Evolutionary conservation across 2,888 invertebrate genomes (phyloP).

Genomic region (Trypoxylon attenuatum): DNA sequence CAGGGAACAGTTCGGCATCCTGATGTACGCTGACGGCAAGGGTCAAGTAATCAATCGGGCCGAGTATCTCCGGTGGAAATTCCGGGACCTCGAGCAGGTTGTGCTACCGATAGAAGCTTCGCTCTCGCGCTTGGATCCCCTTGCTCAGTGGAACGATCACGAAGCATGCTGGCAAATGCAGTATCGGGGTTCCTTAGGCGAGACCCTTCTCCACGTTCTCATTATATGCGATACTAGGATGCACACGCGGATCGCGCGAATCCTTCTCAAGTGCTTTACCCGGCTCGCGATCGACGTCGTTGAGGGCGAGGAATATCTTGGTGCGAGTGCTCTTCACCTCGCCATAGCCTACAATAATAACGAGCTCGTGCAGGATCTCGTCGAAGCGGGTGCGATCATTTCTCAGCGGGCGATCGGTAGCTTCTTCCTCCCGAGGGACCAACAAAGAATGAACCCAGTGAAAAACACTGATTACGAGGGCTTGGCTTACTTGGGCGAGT

Average conservation of each 20-base stretch:
- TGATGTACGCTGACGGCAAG: conserved; percentile 91
- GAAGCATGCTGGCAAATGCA: conserved; percentile 99
- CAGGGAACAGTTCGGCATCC: conserved; percentile 88
- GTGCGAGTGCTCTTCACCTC: conserved; percentile 96
- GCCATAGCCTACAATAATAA: conserved; percentile 98
- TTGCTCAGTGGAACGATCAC: conserved; percentile 92
- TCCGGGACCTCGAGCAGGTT: conserved; percentile 86
- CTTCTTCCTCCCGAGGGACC: conserved; percentile 97
- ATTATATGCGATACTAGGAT: conserved; percentile 95
- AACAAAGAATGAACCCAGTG: conserved; percentile 86
- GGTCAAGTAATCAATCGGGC: conserved; percentile 90
- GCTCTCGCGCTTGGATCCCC: conserved; percentile 88
- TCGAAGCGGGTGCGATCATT: conserved; percentile 94
- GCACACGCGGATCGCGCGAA: conserved; percentile 89
- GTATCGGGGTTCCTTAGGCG: conserved; percentile 95
- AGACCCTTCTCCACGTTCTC: conserved; percentile 94
- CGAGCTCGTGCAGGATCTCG: conserved; percentile 93
- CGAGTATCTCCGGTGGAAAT: conserved; percentile 93
- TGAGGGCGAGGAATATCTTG: conserved; percentile 97
- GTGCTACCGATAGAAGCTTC: conserved; percentile 92
- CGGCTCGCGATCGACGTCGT: conserved; percentile 92
- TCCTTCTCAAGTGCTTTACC: conserved; percentile 93
- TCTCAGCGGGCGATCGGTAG: conserved; percentile 95
- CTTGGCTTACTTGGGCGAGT: conserved; percentile 97
- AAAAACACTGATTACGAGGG: conserved; percentile 96